Percentiles rank a stretch among this genome's conserved stretches.
These are phyloP conservation scores for Tamandua tetradactyla DNA, from an alignment of 2,797 vertebrate genomes.

Conservation along the genomic window DNA sequence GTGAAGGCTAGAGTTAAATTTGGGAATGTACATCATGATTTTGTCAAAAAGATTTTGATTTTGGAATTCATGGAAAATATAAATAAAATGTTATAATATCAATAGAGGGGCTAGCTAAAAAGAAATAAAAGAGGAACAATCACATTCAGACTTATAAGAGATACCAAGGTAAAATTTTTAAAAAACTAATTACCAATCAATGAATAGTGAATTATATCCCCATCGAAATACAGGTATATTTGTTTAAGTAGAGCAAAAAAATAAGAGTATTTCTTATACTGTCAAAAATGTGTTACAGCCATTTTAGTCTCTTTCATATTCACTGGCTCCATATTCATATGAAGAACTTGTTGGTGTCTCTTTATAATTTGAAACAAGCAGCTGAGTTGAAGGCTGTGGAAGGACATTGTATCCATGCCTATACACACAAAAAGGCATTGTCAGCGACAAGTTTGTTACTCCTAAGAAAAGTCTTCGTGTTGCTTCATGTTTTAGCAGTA, in stretches of 20 bases:
- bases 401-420: not conserved
- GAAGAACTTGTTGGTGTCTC: not conserved
- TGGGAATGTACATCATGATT: not conserved
- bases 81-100: not conserved
- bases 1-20: not conserved
- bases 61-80: not conserved
- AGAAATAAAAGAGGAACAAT: not conserved
- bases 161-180: not conserved
- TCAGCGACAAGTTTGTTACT: not conserved
- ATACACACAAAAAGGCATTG: not conserved
- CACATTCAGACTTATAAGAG: slow-evolving; percentile 23
- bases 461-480: not conserved
- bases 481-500: not conserved
- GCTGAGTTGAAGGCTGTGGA: not conserved
- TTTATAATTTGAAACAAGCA: not conserved
- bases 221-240: not conserved
- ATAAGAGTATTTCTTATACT: not conserved
- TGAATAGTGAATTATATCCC: not conserved
- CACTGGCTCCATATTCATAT: not conserved
- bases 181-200: not conserved
- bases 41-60: not conserved
- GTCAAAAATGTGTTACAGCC: not conserved
- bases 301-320: not conserved
- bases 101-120: not conserved
- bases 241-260: not conserved